phyloP scores from a whole-genome alignment of 2,888 invertebrate genomes.

The Tipula lateralis region DNA sequence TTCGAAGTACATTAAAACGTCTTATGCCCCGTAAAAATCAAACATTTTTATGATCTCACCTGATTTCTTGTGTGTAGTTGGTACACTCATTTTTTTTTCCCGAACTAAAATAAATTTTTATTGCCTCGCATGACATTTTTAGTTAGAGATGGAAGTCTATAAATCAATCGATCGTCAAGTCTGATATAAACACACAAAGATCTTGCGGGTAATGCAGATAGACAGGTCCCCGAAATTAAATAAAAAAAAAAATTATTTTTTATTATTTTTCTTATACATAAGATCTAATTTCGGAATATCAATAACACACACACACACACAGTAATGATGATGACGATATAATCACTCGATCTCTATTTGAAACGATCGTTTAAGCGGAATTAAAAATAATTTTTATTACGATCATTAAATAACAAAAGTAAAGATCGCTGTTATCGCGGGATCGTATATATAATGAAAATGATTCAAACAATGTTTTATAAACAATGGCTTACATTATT shows the following conservation, averaged over 20 bases:
- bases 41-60: conserved; percentile 24
- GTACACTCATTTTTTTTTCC: not conserved
- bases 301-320: not conserved
- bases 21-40: not conserved
- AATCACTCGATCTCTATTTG: not conserved
- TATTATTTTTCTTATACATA: not conserved
- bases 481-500: not conserved
- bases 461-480: not conserved
- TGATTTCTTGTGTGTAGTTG: not conserved
- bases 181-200: not conserved
- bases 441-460: not conserved
- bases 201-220: not conserved
- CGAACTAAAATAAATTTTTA: not conserved
- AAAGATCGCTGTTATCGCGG: not conserved
- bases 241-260: no score
- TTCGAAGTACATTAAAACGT: not conserved
- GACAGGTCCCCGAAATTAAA: not conserved
- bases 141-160: conserved; percentile 24
- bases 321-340: conserved; percentile 3
- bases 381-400: not conserved
- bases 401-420: not conserved
- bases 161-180: conserved; percentile 1
- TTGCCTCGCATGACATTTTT: not conserved
- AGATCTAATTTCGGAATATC: not conserved
- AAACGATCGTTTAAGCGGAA: not conserved